Evolutionary conservation across 2,888 invertebrate species (phyloP), one percentile per base, ranked within the genome.

Genomic region (Aquatica leii): DNA sequence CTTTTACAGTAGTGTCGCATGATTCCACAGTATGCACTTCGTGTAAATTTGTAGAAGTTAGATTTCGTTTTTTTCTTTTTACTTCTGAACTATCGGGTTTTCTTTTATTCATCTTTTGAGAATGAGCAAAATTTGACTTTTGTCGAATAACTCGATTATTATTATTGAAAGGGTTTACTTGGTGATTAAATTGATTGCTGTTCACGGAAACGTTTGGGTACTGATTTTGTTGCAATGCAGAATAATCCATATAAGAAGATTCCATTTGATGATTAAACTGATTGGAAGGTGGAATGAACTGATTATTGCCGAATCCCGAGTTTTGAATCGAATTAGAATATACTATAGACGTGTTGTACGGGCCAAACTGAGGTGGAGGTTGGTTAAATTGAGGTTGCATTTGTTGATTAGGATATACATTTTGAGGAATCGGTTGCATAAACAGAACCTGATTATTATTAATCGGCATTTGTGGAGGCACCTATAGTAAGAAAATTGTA

Each of bases 21-120:
- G 58, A 65, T 53, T 70, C 70, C 6, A 71, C 62, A 20, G 69
- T 74, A 20, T 60, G 68, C 46, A 75, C 73, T 67, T 72, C 70
- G 20, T 74, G 73, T 14, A 75, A 59, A 67, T 73, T 74, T 18
- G 63, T 63, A 9, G 68, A 69, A 50, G 68, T 59, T 18, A 64
- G 52, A 20, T 61, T 62, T 18, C 66, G 67, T 48, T 71, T 71
- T 56, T 70, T 73, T 56, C 68, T 69, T 15, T 59, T 66, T 24
- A 58, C 11, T 17, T 69, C 66, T n/a, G 50, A 41, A 41, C 67
- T 69, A 17, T 62, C 66, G 11, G 40, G 34, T 48, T 56, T 66
- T 34, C 69, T 59, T 57, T 69, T 70, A n/a, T 34, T 17, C 2
- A 20, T 18, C 11, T 46, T 46, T 15, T 15, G 11, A n/a, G n/a